A percentile compares a stretch with the other conserved stretches of the same genome.
phyloP scores from a whole-genome alignment of 2,888 invertebrate genomes.

The Troides helena region DNA sequence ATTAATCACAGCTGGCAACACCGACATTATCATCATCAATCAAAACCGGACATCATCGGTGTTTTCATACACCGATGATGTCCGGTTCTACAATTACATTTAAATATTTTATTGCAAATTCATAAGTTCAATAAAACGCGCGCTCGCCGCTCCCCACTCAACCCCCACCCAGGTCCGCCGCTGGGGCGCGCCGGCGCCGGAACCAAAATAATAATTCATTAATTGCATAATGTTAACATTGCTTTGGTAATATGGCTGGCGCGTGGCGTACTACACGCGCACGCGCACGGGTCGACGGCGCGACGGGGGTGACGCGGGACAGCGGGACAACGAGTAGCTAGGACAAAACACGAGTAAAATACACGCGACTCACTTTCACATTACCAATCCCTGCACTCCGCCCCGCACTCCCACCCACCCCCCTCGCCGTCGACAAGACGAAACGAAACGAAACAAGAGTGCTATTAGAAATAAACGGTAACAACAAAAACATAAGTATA shows the following conservation, averaged over 20 bases:
- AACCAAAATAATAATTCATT: constrained; percentile 20
- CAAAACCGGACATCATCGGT: too few species aligned
- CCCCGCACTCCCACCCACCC: not conserved
- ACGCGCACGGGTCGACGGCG: not conserved
- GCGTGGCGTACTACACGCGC: constrained; percentile 25
- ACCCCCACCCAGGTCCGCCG: too few species aligned
- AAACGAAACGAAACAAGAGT: not conserved
- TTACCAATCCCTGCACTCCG: not conserved
- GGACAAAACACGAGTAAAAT: not conserved
- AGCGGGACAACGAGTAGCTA: not conserved
- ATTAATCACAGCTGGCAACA: too few species aligned
- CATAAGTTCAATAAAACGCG: too few species aligned
- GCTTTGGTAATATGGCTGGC: constrained; percentile 51
- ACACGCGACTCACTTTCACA: not conserved
- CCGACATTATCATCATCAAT: too few species aligned
- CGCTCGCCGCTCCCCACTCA: too few species aligned
- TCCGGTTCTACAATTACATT: too few species aligned
- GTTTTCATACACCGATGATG: too few species aligned
- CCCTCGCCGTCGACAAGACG: not conserved
- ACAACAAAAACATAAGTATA: too few species aligned
- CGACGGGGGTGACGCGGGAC: too few species aligned
- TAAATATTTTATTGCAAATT: too few species aligned
- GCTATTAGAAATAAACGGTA: not conserved
- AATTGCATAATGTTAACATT: constrained; percentile 39
- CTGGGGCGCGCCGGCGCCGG: not conserved